These are phyloP conservation scores for Nautilus pompilius DNA, from an alignment of 1,140 invertebrate genomes.

Conservation along the genomic window DNA sequence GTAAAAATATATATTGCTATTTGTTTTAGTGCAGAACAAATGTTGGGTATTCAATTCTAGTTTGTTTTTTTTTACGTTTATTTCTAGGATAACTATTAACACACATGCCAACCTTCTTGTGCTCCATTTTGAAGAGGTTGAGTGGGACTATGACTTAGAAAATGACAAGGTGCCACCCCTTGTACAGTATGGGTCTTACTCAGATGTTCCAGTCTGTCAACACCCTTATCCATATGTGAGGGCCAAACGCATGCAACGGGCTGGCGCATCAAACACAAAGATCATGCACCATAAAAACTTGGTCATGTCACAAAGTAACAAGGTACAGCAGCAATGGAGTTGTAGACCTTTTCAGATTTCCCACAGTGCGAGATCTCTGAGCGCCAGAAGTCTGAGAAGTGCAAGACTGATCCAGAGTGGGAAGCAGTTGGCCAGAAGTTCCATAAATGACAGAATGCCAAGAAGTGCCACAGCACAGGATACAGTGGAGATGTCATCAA, in stretches of 20 bases:
- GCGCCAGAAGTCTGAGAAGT: constrained; percentile 29
- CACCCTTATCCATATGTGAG: constrained; percentile 49
- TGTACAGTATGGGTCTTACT: constrained; percentile 45
- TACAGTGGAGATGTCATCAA: not conserved
- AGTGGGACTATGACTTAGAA: constrained; percentile 51
- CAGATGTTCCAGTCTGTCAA: constrained; percentile 39
- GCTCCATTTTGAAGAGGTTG: constrained; percentile 52
- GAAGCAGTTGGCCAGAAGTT: not conserved
- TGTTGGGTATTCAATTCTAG: too few relatives aligned
- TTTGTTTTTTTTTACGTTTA: constrained; percentile 9
- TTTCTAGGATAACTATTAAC: constrained; percentile 51
- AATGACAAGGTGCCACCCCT: constrained; percentile 48
- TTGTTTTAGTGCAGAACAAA: too few relatives aligned
- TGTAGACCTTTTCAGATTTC: constrained; percentile 33
- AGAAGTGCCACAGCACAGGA: not conserved
- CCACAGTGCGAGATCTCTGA: constrained; percentile 46
- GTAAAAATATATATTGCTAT: too few relatives aligned
- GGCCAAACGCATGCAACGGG: constrained; percentile 47
- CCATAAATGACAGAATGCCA: not conserved
- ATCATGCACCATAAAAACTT: constrained; percentile 28
- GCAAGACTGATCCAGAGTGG: constrained; percentile 38
- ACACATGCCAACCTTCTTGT: constrained; percentile 49
- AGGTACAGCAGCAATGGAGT: constrained; percentile 2
- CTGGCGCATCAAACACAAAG: constrained; percentile 45
- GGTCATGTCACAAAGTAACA: not conserved